A percentile compares a stretch with the other conserved stretches of the same genome.
These are phyloP conservation scores for Yponomeuta malinellus DNA, from an alignment of 2,888 invertebrate species.

Conservation along the genomic window DNA sequence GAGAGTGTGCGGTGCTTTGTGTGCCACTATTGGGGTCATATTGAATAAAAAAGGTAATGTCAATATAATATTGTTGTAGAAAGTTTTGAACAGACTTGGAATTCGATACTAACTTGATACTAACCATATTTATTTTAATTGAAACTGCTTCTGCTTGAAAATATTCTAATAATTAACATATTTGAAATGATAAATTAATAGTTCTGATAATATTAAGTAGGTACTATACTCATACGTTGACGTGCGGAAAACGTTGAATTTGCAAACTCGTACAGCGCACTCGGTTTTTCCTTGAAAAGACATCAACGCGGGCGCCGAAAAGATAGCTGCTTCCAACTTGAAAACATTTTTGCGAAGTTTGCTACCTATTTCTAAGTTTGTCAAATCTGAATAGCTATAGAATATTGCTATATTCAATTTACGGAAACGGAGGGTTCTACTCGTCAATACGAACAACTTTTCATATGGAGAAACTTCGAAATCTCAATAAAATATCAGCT, in stretches of 20 bases:
- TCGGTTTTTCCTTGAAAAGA: conserved; percentile 33
- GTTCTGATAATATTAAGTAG: too few species aligned
- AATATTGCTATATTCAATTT: too few species aligned
- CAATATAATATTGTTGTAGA: conserved; percentile 1
- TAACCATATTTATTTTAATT: not conserved
- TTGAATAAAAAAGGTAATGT: conserved; percentile 8
- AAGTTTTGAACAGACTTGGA: not conserved
- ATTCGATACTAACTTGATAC: not conserved
- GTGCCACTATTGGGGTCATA: conserved; percentile 27
- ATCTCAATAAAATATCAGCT: too few species aligned
- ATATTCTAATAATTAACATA: too few species aligned
- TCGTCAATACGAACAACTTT: too few species aligned
- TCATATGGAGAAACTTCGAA: too few species aligned
- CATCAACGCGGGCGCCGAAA: conserved; percentile 33
- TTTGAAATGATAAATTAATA: too few species aligned
- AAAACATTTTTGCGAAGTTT: not conserved
- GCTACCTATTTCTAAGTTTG: too few species aligned
- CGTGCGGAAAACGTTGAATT: not conserved
- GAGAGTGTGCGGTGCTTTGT: conserved; percentile 30
- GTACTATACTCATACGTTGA: not conserved
- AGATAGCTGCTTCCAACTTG: not conserved
- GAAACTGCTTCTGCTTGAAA: too few species aligned
- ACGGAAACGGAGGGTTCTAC: too few species aligned
- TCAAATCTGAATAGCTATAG: too few species aligned
- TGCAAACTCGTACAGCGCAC: not conserved